Conservation (phyloP, 2,797 vertebrate species). For the Martes flavigula region DNA sequence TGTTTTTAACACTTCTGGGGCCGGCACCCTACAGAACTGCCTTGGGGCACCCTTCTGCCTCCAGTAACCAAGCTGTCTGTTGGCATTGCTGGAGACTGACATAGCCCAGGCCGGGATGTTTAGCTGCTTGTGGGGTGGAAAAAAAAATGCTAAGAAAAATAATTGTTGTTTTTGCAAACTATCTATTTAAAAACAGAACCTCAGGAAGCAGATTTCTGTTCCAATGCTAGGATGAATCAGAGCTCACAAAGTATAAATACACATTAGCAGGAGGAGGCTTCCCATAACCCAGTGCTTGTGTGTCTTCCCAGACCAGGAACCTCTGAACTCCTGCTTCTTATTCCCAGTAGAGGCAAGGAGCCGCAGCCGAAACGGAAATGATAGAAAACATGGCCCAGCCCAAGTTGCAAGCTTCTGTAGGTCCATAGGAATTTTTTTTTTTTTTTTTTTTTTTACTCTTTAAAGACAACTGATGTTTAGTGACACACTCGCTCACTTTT, state of each 20-base stretch:
- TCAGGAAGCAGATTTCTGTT: conserved; percentile 76
- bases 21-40: conserved; percentile 47
- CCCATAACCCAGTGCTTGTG: conserved; percentile 68
- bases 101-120: conserved; percentile 60
- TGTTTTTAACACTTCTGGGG: conserved; percentile 68
- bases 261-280: conserved; percentile 76
- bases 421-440: neutral
- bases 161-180: conserved; percentile 77
- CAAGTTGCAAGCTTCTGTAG: neutral
- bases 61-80: conserved; percentile 62
- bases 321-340: conserved; percentile 70
- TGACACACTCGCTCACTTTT: neutral
- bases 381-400: neutral
- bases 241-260: conserved; percentile 79
- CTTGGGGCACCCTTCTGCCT: conserved; percentile 47
- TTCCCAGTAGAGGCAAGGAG: conserved; percentile 71
- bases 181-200: conserved; percentile 77
- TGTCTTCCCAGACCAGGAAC: conserved; percentile 73
- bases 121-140: conserved; percentile 62
- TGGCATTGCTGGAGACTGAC: conserved; percentile 65
- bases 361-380: conserved; percentile 42
- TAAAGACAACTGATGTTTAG: conserved; percentile 1
- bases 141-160: conserved; percentile 74
- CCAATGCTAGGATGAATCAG: conserved; percentile 76
- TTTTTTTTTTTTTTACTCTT: neutral